Evolutionary conservation across 2,888 invertebrate species (phyloP), one percentile per base, ranked within the genome.

Genomic region (Acrocyrtus sp.): DNA sequence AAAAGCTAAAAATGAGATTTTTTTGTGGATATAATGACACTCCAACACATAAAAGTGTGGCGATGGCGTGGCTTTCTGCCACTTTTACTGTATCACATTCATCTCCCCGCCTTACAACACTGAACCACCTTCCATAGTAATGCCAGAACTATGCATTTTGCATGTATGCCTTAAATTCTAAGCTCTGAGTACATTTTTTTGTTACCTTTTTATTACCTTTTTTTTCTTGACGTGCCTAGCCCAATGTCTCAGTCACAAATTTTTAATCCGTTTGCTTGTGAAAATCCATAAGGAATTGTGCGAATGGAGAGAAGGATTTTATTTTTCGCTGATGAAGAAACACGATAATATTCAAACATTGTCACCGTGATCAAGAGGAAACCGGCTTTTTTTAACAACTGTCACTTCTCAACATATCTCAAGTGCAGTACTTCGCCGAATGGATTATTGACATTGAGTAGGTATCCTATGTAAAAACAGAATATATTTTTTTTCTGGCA

Each of bases 341-440:
- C 24, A 50, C 50, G 66, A 66, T 66, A 66, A 65, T 50, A 50
- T n/a, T n/a, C n/a, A n/a, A n/a, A n/a, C n/a, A n/a, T n/a, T n/a
- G n/a, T n/a, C n/a, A 56, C 15, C 29, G 39, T 41, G 19, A 41
- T 39, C 50, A 50, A 41, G 29, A 54, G 65, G 61, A 53, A 53
- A 63, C 63, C 63, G 63, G 63, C 63, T 63, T 51, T 61, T 63
- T 63, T 15, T n/a, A n/a, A 63, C 39, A 62, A 62, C 51, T 51
- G 62, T 51, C 62, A 51, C 51, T 34, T 48, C 51, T 50, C 41
- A n/a, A 41, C 19, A 4, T 27, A 10, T n/a, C n/a, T n/a, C n/a
- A n/a, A n/a, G n/a, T n/a, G n/a, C n/a, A n/a, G n/a, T n/a, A n/a
- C n/a, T n/a, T n/a, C n/a, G n/a, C n/a, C n/a, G n/a, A n/a, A n/a